Percentiles rank a stretch among this genome's conserved stretches.
Conservation (phyloP, 1,140 invertebrate genomes). For the Conopomorpha cramerella region DNA sequence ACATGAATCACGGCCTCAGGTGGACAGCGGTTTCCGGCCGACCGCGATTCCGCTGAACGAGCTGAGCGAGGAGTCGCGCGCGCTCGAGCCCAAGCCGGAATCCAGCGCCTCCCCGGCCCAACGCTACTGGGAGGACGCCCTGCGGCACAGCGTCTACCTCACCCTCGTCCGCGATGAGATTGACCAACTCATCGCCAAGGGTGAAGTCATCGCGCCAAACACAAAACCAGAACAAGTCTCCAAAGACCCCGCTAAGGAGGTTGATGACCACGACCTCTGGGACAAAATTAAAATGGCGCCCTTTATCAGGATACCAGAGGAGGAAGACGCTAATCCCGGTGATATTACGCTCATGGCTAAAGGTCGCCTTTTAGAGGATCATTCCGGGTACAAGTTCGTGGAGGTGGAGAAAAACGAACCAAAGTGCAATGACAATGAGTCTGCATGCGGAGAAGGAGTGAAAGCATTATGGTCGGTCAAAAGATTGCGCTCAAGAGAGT, state of each 20-base stretch:
- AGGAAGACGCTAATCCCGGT: constrained; percentile 52
- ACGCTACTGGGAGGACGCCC: constrained; percentile 62
- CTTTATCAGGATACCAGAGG: constrained; percentile 47
- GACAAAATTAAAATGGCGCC: constrained; percentile 58
- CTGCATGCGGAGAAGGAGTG: constrained; percentile 41
- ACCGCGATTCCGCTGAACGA: constrained; percentile 42
- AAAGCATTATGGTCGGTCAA: constrained; percentile 68
- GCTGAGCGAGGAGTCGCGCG: constrained; percentile 24
- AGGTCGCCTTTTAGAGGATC: constrained; percentile 61
- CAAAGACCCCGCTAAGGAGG: constrained; percentile 23
- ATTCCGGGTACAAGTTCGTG: constrained; percentile 54
- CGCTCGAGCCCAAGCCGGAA: constrained; percentile 28
- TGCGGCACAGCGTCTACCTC: constrained; percentile 64
- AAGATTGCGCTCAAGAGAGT: constrained; percentile 64
- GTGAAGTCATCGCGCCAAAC: constrained; percentile 26
- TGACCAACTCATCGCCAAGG: constrained; percentile 41
- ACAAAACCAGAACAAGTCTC: constrained; percentile 17
- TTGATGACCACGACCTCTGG: constrained; percentile 53
- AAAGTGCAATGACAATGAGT: constrained; percentile 35
- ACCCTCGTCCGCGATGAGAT: constrained; percentile 59
- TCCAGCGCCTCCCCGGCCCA: constrained; percentile 26
- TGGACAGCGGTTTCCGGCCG: constrained; percentile 36
- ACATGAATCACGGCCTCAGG: constrained; percentile 18
- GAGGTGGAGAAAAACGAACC: constrained; percentile 61
- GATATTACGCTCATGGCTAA: constrained; percentile 65